Evolutionary conservation across 1,140 invertebrate genomes (phyloP), one percentile per base, ranked within the genome.

Genomic region (Papilio machaon): DNA sequence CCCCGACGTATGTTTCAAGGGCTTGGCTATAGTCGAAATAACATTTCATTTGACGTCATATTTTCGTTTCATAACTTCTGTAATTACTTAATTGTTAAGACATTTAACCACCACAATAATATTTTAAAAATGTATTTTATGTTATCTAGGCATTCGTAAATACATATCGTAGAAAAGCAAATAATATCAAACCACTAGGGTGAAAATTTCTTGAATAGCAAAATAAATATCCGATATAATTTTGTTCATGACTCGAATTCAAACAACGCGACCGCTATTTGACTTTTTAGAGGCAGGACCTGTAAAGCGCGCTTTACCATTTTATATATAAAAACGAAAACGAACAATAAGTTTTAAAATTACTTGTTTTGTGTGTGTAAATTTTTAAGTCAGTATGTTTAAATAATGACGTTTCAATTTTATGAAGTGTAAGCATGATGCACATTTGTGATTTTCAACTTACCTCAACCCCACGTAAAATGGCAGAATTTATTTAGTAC

Each of bases 161-260:
- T 52, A 52, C 10, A 52, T 52, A 52, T 52, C 10, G 17, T 54
- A 54, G 9, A 54, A 73, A 73, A 73, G 43, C 67, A 73, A 46
- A 73, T 30, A 35, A 6, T 13, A 35, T 38, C 9, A 46, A 43
- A 46, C 43, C 19, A 10, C 17, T 46, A 43, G 38, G 8, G 73
- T 38, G 30, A n/a, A 38, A 43, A 73, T 58, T 58, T 11, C 30
- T 13, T 17, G 43, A 73, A 73, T 47, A 73, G 35, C 15, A 43
- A 38, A 73, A 73, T 73, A 73, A 46, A 73, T 73, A 19, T 73
- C 73, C 54, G 54, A 58, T 75, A 77, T 52, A 58, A 58, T 77
- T 77, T 35, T 30, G 23, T 77, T 58, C 52, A 17, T 23, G 75
- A 54, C 13, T 58, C 35, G 54, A 77, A 77, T 77, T 30, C 54